A percentile compares a stretch with the other conserved stretches of the same genome.
Evolutionary conservation across 2,113 vertebrate genomes (phyloP).

Genomic region (Malurus elegans): DNA sequence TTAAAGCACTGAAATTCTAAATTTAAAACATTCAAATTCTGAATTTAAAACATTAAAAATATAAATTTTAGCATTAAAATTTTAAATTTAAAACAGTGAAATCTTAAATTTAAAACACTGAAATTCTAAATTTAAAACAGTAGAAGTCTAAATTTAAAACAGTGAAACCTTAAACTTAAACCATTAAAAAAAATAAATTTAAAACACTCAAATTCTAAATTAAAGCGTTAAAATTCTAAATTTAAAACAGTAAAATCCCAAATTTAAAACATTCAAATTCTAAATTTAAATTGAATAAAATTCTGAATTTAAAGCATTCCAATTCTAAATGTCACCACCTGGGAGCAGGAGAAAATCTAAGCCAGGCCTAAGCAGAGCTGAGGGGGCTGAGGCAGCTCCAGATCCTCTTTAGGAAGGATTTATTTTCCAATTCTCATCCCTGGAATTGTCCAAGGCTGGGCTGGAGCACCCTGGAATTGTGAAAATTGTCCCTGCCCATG

Average conservation of each 20-base stretch:
- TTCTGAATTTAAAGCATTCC: neutral
- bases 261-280: neutral
- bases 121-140: neutral
- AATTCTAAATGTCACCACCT: no score
- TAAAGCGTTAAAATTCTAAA: rapidly evolving
- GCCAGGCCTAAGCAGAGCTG: no score
- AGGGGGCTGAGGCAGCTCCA: no score
- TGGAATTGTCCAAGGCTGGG: neutral
- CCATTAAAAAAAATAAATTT: rapidly evolving
- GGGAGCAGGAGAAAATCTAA: no score
- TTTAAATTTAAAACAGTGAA: rapidly evolving
- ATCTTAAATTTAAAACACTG: no score
- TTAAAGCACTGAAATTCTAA: rapidly evolving
- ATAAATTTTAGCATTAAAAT: rapidly evolving
- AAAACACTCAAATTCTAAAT: neutral
- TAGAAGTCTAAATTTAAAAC: rapidly evolving
- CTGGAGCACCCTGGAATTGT: neutral
- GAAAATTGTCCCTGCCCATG: neutral
- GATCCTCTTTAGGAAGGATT: no score
- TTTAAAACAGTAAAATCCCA: neutral
- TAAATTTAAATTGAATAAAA: neutral
- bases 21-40: rapidly evolving
- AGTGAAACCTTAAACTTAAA: no score
- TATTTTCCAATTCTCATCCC: neutral
- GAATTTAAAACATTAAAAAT: neutral